phyloP scores from a whole-genome alignment of 2,888 invertebrate genomes.

The Eilema sororculum region DNA sequence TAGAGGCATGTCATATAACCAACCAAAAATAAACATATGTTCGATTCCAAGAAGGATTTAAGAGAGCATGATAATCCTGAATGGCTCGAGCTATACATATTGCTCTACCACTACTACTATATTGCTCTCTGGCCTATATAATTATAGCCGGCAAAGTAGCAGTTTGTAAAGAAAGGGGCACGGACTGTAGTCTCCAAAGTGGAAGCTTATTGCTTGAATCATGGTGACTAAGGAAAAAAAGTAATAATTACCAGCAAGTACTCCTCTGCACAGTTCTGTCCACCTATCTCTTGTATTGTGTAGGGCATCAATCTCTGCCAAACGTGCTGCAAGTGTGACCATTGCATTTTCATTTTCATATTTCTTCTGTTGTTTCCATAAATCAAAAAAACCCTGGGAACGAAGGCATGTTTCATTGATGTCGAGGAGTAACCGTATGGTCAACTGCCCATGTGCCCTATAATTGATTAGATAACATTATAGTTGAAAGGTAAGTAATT shows the following conservation, averaged over 20 bases:
- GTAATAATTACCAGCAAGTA: slow-evolving; percentile 86
- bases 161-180: too few relatives aligned
- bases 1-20: neutral
- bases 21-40: neutral
- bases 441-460: slow-evolving; percentile 92
- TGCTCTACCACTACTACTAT: too few relatives aligned
- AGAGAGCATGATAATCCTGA: too few relatives aligned
- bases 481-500: slow-evolving; percentile 9
- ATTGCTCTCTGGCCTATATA: too few relatives aligned
- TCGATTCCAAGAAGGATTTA: too few relatives aligned
- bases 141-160: neutral
- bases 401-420: slow-evolving; percentile 96
- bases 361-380: slow-evolving; percentile 94
- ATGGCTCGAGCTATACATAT: too few relatives aligned
- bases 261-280: slow-evolving; percentile 89
- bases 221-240: neutral
- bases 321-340: slow-evolving; percentile 88
- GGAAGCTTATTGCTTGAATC: neutral
- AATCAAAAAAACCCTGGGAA: slow-evolving; percentile 97
- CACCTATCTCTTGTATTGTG: slow-evolving; percentile 86
- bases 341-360: slow-evolving; percentile 95
- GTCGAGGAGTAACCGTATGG: slow-evolving; percentile 95
- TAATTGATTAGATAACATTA: slow-evolving; percentile 52
- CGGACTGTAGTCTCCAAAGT: neutral
- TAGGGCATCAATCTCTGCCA: slow-evolving; percentile 91